These are phyloP conservation scores for Poecilia wingei DNA, from an alignment of 2,797 vertebrate species.

Conservation along the genomic window DNA sequence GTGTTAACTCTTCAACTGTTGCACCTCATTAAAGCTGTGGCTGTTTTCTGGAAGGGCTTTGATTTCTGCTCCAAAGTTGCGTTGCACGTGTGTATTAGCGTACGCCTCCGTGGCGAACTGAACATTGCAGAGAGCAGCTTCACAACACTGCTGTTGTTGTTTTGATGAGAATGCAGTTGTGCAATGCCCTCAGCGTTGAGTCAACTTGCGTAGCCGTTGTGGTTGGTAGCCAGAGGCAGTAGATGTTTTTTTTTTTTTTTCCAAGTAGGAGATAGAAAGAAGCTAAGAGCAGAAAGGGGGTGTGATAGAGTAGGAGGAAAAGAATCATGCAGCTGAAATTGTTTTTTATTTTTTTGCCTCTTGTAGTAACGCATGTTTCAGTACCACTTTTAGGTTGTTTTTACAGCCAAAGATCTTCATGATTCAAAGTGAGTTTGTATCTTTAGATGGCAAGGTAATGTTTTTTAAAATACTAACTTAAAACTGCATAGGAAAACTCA, in stretches of 20 bases:
- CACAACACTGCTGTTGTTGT: constrained; percentile 49
- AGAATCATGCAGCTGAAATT: constrained; percentile 53
- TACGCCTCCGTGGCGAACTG: constrained; percentile 21
- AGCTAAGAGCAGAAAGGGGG: constrained; percentile 21
- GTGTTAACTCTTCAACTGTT: constrained; percentile 9
- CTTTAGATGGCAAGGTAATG: neutral
- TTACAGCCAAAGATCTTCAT: neutral
- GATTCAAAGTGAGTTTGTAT: neutral
- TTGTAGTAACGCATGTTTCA: constrained; percentile 38
- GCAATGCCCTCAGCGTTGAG: constrained; percentile 60
- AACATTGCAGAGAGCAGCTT: constrained; percentile 42
- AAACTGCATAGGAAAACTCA: neutral
- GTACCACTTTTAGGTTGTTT: constrained; percentile 21
- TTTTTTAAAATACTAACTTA: neutral
- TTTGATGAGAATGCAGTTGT: constrained; percentile 64
- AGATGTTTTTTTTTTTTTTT: constrained; percentile 25
- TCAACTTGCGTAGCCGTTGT: constrained; percentile 61
- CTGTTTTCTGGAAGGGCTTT: constrained; percentile 18
- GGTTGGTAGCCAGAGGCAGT: constrained; percentile 61
- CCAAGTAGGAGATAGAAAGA: constrained; percentile 51
- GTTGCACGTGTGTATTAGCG: constrained; percentile 6
- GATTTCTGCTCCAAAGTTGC: constrained; percentile 16
- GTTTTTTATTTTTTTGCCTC: constrained; percentile 23
- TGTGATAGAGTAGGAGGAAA: constrained; percentile 53
- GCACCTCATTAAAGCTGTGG: constrained; percentile 40